phyloP scores from a whole-genome alignment of 2,113 vertebrate species.

The Chlorodrepanis virens region DNA sequence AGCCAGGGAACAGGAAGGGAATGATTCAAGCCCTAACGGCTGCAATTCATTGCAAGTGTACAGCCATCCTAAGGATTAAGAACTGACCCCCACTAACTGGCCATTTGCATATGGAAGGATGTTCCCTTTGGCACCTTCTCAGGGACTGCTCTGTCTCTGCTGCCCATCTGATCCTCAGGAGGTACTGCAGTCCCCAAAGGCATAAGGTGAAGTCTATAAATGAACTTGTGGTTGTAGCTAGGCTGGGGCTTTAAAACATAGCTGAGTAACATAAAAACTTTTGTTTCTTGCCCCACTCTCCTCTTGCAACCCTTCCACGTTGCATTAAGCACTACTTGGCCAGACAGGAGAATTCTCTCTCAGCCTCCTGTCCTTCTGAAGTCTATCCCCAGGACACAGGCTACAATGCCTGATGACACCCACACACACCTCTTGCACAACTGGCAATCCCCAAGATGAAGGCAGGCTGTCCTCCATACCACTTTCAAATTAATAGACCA shows the following conservation, averaged over 20 bases:
- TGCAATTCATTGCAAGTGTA: not conserved
- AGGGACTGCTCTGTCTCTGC: not conserved
- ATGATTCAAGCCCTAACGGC: not conserved
- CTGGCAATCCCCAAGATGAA: not conserved
- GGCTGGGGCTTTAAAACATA: not conserved
- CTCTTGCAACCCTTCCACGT: not conserved
- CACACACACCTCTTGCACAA: not conserved
- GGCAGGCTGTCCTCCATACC: not conserved
- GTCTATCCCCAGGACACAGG: not conserved
- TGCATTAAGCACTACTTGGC: not conserved
- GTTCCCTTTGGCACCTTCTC: not conserved
- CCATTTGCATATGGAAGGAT: not conserved
- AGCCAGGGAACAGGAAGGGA: not conserved
- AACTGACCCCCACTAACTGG: not conserved
- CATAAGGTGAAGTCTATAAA: not conserved
- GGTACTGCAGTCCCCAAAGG: not conserved
- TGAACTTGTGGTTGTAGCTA: not conserved
- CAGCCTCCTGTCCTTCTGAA: not conserved
- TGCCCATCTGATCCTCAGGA: not conserved
- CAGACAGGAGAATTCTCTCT: not conserved
- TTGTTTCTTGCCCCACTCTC: not conserved
- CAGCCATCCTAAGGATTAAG: not conserved
- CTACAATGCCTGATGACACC: not conserved
- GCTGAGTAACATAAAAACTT: not conserved
- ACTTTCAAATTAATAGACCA: not conserved